These are phyloP conservation scores for Cyprinodon tularosa DNA, from an alignment of 2,113 vertebrate species.

Conservation along the genomic window DNA sequence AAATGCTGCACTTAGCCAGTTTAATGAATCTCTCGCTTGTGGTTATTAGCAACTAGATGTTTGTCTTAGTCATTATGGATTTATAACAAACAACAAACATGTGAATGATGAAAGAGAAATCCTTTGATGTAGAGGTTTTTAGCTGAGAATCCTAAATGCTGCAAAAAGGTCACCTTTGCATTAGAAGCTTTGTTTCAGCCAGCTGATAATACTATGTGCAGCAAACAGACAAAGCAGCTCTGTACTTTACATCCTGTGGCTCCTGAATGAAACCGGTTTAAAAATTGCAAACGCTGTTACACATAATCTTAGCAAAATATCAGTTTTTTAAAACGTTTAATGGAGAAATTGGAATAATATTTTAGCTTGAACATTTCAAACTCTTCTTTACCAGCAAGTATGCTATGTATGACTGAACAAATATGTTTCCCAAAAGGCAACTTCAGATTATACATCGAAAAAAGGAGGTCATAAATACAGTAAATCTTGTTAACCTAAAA, in stretches of 20 bases:
- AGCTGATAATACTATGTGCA: background rate
- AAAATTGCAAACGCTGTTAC: no score
- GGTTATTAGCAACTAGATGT: background rate
- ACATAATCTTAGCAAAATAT: no score
- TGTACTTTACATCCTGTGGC: background rate
- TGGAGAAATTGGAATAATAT: no score
- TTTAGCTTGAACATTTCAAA: no score
- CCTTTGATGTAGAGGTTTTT: background rate
- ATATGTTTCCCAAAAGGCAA: no score
- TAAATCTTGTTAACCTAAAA: no score
- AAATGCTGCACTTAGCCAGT: background rate
- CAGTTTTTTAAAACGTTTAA: no score
- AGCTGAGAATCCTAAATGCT: background rate
- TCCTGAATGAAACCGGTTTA: no score
- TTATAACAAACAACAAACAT: background rate
- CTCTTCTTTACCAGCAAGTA: no score
- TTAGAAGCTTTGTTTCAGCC: background rate
- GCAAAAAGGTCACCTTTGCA: background rate
- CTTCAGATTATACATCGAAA: no score
- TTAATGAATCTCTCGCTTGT: background rate
- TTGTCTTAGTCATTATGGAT: background rate
- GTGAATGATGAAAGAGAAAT: background rate
- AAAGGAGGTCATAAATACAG: no score
- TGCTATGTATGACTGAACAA: no score
- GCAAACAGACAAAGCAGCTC: background rate